Conservation (phyloP, 1,140 invertebrate species). For the Anastrepha ludens region DNA sequence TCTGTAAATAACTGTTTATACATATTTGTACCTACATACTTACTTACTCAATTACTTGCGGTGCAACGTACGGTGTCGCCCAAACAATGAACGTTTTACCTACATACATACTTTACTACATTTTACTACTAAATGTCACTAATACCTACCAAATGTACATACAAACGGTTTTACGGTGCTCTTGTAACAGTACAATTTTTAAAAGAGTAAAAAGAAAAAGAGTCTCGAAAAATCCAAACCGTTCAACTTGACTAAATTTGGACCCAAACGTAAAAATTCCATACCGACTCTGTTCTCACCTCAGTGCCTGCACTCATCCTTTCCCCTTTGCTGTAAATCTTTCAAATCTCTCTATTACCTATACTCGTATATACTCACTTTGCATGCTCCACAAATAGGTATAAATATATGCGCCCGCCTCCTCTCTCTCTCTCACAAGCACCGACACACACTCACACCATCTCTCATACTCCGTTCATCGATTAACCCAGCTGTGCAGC, state of each 20-base stretch:
- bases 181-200: neutral
- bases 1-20: conserved; percentile 46
- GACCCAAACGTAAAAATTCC: neutral
- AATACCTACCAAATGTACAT: conserved; percentile 40
- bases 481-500: conserved; percentile 25
- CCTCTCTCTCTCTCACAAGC: neutral
- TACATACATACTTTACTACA: neutral
- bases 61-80: neutral
- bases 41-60: neutral
- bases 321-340: conserved; percentile 5
- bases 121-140: conserved; percentile 25
- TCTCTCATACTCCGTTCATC: neutral
- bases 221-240: neutral
- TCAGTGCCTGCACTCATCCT: conserved; percentile 8
- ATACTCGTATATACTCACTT: neutral
- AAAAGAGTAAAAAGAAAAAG: neutral
- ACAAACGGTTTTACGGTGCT: neutral
- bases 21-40: neutral
- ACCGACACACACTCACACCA: neutral
- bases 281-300: neutral
- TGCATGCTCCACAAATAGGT: neutral
- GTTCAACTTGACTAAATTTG: conserved; percentile 17
- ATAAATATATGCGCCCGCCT: neutral
- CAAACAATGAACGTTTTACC: neutral
- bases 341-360: neutral